These are phyloP conservation scores for Cryptoleucopteryx plumbea DNA, from an alignment of 2,113 vertebrate species.

Conservation along the genomic window DNA sequence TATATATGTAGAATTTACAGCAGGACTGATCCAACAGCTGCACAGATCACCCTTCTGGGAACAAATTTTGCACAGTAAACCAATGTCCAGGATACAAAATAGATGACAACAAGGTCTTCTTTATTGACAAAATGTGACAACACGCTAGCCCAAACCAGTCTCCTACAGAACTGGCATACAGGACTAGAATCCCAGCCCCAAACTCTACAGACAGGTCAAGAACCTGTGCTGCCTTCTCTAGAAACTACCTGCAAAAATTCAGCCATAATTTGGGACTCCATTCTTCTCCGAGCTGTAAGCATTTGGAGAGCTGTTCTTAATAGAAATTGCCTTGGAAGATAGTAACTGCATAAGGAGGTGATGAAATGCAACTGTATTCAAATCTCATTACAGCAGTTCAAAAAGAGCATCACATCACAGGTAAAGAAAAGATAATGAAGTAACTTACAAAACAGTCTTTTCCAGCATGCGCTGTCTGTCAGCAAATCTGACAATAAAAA, in stretches of 20 bases:
- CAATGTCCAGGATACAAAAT: not conserved
- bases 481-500: conserved; percentile 22
- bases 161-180: not conserved
- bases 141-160: not conserved
- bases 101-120: not conserved
- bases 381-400: not conserved
- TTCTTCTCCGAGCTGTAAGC: not conserved
- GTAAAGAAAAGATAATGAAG: not conserved
- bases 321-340: not conserved
- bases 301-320: not conserved
- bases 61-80: not conserved
- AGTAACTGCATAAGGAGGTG: not conserved
- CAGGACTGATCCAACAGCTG: conserved; percentile 9
- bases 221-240: not conserved
- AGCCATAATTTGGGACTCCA: not conserved
- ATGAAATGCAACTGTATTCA: not conserved
- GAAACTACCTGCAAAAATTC: not conserved
- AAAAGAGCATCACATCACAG: not conserved
- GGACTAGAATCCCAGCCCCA: not conserved
- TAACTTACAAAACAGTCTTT: not conserved
- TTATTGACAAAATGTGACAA: not conserved
- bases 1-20: conserved; percentile 22
- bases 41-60: not conserved
- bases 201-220: not conserved
- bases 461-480: not conserved